A percentile compares a stretch with the other conserved stretches of the same genome.
Evolutionary conservation across 2,888 invertebrate genomes (phyloP).

Genomic region (Heliconius sara): DNA sequence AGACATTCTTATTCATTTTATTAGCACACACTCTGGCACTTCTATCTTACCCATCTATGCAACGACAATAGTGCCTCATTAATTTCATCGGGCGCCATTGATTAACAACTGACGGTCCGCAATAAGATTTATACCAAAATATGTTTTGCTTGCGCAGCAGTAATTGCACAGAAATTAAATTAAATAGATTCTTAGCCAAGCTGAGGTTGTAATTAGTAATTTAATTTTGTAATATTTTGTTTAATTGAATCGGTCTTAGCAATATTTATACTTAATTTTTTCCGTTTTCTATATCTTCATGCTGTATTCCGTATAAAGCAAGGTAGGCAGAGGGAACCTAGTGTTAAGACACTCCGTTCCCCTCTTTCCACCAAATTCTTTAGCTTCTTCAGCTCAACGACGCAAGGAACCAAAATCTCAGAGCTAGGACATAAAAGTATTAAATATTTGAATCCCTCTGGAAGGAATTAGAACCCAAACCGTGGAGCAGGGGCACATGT

Average conservation of each 20-base stretch:
- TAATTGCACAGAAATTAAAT: slow-evolving; percentile 19
- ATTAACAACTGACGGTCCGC: slow-evolving; percentile 33
- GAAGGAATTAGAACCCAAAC: too few relatives aligned
- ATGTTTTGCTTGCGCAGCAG: slow-evolving; percentile 25
- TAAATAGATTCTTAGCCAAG: slow-evolving; percentile 18
- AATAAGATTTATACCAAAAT: slow-evolving; percentile 36
- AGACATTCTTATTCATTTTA: neutral
- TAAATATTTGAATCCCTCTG: too few relatives aligned
- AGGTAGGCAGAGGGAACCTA: neutral
- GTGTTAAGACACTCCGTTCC: neutral
- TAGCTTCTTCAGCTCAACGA: too few relatives aligned
- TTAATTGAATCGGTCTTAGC: neutral
- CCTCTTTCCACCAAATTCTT: neutral
- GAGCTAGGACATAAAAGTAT: too few relatives aligned
- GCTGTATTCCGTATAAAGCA: neutral
- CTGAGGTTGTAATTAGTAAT: neutral
- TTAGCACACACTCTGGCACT: neutral
- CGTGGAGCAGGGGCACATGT: too few relatives aligned
- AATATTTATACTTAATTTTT: neutral
- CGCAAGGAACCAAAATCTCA: too few relatives aligned
- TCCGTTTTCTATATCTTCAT: neutral
- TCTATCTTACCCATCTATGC: slow-evolving; percentile 3
- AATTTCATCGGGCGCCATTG: slow-evolving; percentile 34
- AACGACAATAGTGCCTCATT: slow-evolving; percentile 37
- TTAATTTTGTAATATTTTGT: neutral